A percentile compares a stretch with the other conserved stretches of the same genome.
Evolutionary conservation across 2,113 vertebrate species (phyloP).

Genomic region (Pardalotus punctatus): DNA sequence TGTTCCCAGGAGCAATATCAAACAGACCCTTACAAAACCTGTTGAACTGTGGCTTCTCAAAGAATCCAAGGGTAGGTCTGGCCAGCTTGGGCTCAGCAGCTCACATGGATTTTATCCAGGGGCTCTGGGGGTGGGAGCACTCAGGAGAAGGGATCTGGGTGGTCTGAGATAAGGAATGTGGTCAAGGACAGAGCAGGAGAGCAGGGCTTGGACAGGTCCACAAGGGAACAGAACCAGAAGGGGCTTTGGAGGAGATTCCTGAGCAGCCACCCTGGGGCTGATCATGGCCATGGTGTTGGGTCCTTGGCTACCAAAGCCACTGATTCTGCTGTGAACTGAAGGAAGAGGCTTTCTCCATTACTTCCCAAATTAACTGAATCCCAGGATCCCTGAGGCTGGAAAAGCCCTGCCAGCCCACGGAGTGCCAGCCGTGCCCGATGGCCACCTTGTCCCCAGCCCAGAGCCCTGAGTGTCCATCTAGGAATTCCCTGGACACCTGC

Average conservation of each 20-base stretch:
- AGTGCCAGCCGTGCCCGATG: neutral
- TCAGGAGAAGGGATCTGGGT: neutral
- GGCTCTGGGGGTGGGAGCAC: neutral
- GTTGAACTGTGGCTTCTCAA: neutral
- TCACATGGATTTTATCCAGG: neutral
- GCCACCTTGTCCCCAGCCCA: neutral
- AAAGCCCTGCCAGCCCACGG: neutral
- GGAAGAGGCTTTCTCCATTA: neutral
- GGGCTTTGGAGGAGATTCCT: neutral
- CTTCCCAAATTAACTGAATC: fast-evolving
- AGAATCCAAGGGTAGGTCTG: neutral
- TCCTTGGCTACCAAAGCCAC: neutral
- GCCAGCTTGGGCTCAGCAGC: neutral
- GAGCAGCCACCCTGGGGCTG: neutral
- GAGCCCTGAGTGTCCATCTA: neutral
- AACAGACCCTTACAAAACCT: neutral
- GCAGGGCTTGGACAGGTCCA: fast-evolving
- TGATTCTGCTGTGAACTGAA: neutral
- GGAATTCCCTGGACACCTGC: neutral
- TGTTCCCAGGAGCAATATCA: neutral
- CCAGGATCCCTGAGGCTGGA: neutral
- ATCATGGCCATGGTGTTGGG: neutral
- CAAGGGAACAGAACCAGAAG: neutral
- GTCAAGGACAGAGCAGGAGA: neutral
- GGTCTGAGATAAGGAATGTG: fast-evolving